phyloP scores from a whole-genome alignment of 2,113 vertebrate genomes.

The Mustelus asterias region DNA sequence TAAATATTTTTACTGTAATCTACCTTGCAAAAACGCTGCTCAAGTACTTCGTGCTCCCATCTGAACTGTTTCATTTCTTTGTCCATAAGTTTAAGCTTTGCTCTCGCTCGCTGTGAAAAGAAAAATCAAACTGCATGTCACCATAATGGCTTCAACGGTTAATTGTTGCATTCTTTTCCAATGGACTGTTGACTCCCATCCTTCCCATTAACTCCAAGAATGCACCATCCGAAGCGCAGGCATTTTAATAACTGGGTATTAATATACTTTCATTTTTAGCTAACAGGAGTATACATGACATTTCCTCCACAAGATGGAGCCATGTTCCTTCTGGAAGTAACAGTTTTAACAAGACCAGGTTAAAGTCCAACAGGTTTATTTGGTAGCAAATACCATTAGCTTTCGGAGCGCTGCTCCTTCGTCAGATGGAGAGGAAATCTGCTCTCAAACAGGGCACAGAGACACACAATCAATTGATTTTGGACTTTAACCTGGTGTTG shows the following conservation, averaged over 20 bases:
- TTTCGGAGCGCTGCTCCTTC: no score
- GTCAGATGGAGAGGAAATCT: no score
- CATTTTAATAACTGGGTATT: background rate
- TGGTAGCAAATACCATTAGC: no score
- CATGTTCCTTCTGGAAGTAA: background rate
- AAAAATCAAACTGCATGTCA: background rate
- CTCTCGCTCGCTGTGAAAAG: constrained; percentile 57
- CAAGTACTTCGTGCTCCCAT: constrained; percentile 68
- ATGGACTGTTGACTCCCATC: background rate
- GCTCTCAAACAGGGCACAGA: no score
- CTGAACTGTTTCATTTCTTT: constrained; percentile 67
- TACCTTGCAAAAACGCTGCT: constrained; percentile 75
- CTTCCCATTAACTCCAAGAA: background rate
- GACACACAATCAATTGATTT: no score
- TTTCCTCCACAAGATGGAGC: background rate
- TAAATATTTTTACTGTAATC: constrained; percentile 37
- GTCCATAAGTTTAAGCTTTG: constrained; percentile 57
- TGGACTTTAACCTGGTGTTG: no score
- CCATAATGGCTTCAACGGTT: background rate
- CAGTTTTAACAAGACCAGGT: no score
- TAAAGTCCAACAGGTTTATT: no score
- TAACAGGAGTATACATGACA: background rate
- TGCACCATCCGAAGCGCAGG: background rate
- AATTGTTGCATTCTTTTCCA: background rate
- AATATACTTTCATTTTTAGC: background rate